Conservation (phyloP, 2,797 vertebrate species). For the Moxostoma hubbsi region DNA sequence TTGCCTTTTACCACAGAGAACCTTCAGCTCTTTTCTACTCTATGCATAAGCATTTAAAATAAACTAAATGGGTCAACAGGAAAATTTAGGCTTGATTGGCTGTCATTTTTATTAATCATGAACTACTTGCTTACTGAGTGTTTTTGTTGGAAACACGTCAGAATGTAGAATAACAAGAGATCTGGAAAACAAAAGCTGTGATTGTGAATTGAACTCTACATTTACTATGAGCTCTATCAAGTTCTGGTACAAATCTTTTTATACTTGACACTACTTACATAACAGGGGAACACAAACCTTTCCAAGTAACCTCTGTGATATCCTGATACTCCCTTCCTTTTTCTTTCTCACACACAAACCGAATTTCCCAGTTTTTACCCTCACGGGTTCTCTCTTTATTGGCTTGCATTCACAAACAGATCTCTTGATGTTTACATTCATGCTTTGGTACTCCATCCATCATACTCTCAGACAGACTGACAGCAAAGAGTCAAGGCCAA, state of each 20-base stretch:
- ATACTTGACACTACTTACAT: background rate
- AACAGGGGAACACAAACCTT: background rate
- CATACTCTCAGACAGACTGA: too few relatives aligned
- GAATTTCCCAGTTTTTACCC: background rate
- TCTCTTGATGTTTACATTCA: background rate
- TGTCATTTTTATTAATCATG: too few relatives aligned
- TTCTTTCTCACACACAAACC: background rate
- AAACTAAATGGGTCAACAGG: too few relatives aligned
- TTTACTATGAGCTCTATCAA: conserved; percentile 1
- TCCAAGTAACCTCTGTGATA: conserved; percentile 12
- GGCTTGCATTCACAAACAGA: background rate
- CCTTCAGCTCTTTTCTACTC: too few relatives aligned
- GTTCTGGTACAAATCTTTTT: background rate
- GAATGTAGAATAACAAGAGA: background rate
- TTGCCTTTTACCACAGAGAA: too few relatives aligned
- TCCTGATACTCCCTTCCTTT: conserved; percentile 1
- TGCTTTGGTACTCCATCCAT: too few relatives aligned
- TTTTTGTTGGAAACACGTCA: too few relatives aligned
- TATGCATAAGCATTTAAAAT: too few relatives aligned
- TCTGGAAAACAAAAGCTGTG: conserved; percentile 3
- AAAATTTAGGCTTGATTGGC: too few relatives aligned
- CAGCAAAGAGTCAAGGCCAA: too few relatives aligned
- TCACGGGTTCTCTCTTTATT: background rate
- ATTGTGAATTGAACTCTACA: conserved; percentile 6
- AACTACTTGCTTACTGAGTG: too few relatives aligned